Base-by-base conservation (phyloP, 2,888 invertebrate genomes). In the Tetropium fuscum region DNA sequence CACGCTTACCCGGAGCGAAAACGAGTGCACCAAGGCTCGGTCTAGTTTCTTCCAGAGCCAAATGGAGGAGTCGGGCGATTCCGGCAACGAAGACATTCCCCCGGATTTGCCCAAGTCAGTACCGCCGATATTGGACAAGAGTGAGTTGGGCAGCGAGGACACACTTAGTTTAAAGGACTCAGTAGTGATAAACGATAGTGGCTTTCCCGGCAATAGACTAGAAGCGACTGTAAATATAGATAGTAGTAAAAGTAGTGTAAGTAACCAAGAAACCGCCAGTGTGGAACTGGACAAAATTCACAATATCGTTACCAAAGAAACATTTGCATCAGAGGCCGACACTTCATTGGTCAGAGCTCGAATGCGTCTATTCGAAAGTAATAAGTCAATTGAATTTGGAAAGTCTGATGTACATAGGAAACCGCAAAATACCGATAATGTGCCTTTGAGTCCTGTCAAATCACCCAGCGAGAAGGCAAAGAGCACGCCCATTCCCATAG, bases 21-120 rank as follows among this genome's bases (percentile, higher is more conserved):
- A 48, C 70, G 79, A 62, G 45, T 76, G 67, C 53, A 40, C 56
- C n/a, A 75, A 76, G 53, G 82, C 83, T 48, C 74, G 83, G 43
- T 77, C 82, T 13, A 74, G 76, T 47, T 84, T 84, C 63, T 80
- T 84, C 69, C 74, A 78, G 20, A 81, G 77, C 53, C 82, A 84
- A 60, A 66, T 84, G 10, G 70, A 68, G 40, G 60, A 64, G n/a
- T 44, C 56, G 15, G 45, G 62, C 38, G 69, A 69, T 48, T 62
- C 70, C 1, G 66, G 68, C 8, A 63, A 57, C 38, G 75, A 74
- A 20, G 71, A 74, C 19, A 65, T 71, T 61, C 74, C 76, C n/a
- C 77, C 78, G 1, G 74, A 75, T 51, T 68, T 77, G 20, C 77
- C 77, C 1, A 64, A 67, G 58, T 73, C 66, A 16, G 63, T 68